phyloP scores from a whole-genome alignment of 2,888 invertebrate species.

The Caenorhabditis sp. region DNA sequence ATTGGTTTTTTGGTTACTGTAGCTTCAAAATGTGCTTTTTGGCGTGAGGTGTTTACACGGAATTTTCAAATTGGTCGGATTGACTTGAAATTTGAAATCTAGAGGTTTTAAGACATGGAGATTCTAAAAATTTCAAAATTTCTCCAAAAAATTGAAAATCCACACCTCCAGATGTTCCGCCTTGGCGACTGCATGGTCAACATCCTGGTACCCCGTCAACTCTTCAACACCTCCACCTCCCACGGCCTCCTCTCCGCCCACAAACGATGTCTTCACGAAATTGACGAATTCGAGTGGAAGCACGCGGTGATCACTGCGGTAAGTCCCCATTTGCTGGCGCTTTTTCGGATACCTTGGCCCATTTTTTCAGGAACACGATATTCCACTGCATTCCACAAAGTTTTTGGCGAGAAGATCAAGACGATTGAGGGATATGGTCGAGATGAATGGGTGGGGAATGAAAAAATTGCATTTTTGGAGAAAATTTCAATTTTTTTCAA shows the following conservation, averaged over 20 bases:
- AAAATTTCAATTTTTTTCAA: no score
- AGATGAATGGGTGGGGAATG: constrained; percentile 65
- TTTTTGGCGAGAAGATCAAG: constrained; percentile 53
- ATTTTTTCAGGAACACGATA: constrained; percentile 58
- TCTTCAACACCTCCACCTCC: constrained; percentile 61
- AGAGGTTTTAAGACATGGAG: no score
- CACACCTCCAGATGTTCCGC: constrained; percentile 67
- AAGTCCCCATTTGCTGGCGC: no score
- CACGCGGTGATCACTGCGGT: constrained; percentile 64
- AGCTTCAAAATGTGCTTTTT: no score
- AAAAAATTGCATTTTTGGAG: no score
- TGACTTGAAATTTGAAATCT: no score
- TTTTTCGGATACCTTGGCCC: no score
- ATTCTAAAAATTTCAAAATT: no score
- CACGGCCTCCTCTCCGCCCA: constrained; percentile 65
- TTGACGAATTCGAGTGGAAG: constrained; percentile 67
- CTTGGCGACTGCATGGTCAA: constrained; percentile 66
- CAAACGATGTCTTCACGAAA: constrained; percentile 50
- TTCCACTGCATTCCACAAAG: constrained; percentile 66
- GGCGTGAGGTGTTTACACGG: no score
- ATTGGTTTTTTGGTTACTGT: no score
- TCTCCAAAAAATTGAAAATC: no score
- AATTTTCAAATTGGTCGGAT: no score
- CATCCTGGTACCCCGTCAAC: constrained; percentile 59
- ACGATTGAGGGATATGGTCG: constrained; percentile 57